A percentile compares a stretch with the other conserved stretches of the same genome.
Evolutionary conservation across 2,797 vertebrate genomes (phyloP).

Genomic region (Silurus lanzhouensis): DNA sequence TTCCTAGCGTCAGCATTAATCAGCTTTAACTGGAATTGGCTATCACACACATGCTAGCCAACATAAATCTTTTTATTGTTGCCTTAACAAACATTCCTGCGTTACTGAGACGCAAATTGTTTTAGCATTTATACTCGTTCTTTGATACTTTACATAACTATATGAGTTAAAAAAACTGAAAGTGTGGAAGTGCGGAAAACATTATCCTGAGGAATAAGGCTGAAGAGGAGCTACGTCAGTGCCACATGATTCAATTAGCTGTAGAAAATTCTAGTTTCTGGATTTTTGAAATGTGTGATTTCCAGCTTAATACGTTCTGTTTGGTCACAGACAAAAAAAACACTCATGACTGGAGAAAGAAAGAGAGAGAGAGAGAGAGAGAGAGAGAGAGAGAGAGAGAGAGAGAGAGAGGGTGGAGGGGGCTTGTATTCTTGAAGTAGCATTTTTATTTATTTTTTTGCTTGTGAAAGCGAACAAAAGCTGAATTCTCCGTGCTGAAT

Average conservation of each 20-base stretch:
- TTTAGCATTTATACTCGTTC: too few species aligned
- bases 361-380: too few species aligned
- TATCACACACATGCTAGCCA: too few species aligned
- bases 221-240: neutral
- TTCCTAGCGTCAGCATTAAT: too few species aligned
- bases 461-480: conserved; percentile 51
- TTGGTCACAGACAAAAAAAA: neutral
- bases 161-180: too few species aligned
- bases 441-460: conserved; percentile 43
- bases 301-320: conserved; percentile 14
- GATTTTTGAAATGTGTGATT: conserved; percentile 17
- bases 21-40: too few species aligned
- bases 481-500: conserved; percentile 57
- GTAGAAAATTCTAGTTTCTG: neutral
- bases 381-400: too few species aligned
- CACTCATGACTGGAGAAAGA: conserved; percentile 22
- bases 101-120: too few species aligned
- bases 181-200: too few species aligned
- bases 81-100: too few species aligned
- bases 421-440: conserved; percentile 44
- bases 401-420: neutral
- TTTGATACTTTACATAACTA: too few species aligned
- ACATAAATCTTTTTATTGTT: too few species aligned
- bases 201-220: neutral
- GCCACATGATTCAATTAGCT: neutral